Percentiles rank a stretch among this genome's conserved stretches.
Conservation (phyloP, 2,113 vertebrate species). For the Gambusia affinis region DNA sequence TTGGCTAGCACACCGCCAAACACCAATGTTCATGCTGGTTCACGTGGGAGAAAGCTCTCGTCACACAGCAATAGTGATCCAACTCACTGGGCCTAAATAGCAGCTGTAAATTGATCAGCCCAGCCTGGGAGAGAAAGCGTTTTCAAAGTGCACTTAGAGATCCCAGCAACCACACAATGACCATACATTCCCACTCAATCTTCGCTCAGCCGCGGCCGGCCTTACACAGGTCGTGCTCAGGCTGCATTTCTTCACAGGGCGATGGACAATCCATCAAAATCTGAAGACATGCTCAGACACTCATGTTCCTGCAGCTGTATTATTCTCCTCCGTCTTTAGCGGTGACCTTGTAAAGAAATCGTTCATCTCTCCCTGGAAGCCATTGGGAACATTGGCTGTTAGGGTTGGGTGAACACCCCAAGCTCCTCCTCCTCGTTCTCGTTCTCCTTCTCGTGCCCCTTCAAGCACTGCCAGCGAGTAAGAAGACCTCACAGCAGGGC, state of each 20-base stretch:
- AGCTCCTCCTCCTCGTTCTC: neutral
- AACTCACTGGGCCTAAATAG: conserved; percentile 29
- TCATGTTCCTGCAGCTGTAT: conserved; percentile 17
- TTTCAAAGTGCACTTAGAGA: conserved; percentile 29
- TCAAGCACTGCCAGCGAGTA: conserved; percentile 16
- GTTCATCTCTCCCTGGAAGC: conserved; percentile 5
- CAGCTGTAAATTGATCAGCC: conserved; percentile 23
- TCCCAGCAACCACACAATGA: neutral
- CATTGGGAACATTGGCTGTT: neutral
- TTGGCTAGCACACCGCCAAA: neutral
- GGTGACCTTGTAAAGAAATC: conserved; percentile 23
- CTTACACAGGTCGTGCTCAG: neutral
- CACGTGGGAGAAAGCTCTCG: conserved; percentile 27
- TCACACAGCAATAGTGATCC: conserved; percentile 30
- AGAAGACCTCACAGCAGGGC: conserved; percentile 50
- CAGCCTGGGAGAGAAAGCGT: conserved; percentile 15
- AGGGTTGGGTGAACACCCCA: neutral
- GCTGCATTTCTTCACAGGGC: neutral
- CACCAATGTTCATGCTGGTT: conserved; percentile 31
- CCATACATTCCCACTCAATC: conserved; percentile 36
- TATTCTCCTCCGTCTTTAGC: conserved; percentile 42
- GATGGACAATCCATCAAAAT: conserved; percentile 10
- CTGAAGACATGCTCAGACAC: conserved; percentile 4
- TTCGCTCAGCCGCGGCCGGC: conserved; percentile 27
- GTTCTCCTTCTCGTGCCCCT: neutral